Evolutionary conservation across 2,888 invertebrate genomes (phyloP).

Genomic region (Ditylenchus weischeri): DNA sequence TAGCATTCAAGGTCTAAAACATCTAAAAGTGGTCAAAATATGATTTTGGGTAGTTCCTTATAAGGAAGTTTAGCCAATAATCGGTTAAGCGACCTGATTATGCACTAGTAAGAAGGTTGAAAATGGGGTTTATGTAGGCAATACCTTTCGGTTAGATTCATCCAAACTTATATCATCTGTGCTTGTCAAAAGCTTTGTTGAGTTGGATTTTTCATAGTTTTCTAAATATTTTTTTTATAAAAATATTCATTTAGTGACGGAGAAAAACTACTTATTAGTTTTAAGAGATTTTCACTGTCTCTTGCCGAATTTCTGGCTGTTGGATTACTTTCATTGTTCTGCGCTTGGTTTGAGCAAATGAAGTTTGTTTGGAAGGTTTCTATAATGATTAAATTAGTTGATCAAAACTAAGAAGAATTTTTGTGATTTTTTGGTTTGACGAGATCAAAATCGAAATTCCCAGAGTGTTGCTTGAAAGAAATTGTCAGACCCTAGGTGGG

Average conservation of each 20-base stretch:
- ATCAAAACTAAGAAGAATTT: too few species aligned
- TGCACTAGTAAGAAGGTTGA: neutral
- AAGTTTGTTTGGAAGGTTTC: too few species aligned
- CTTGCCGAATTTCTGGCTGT: slow-evolving; percentile 12
- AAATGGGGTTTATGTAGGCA: slow-evolving; percentile 9
- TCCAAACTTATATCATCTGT: slow-evolving; percentile 17
- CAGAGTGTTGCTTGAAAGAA: too few species aligned
- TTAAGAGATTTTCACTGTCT: slow-evolving; percentile 20
- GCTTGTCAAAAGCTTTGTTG: slow-evolving; percentile 21
- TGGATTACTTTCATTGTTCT: slow-evolving; percentile 1
- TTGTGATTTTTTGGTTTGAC: too few species aligned
- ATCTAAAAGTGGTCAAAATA: too few species aligned
- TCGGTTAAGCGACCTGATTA: too few species aligned
- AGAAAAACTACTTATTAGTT: slow-evolving; percentile 25
- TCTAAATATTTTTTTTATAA: neutral
- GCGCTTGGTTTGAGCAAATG: neutral
- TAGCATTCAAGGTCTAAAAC: too few species aligned
- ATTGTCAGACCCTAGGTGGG: too few species aligned
- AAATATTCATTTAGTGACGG: neutral
- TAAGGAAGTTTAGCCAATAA: too few species aligned
- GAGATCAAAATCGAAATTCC: too few species aligned
- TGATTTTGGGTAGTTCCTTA: too few species aligned
- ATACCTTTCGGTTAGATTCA: neutral
- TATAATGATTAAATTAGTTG: too few species aligned
- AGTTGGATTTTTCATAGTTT: slow-evolving; percentile 29